Base-by-base conservation (phyloP, 2,888 invertebrate species). In the Catocala fraxini region DNA sequence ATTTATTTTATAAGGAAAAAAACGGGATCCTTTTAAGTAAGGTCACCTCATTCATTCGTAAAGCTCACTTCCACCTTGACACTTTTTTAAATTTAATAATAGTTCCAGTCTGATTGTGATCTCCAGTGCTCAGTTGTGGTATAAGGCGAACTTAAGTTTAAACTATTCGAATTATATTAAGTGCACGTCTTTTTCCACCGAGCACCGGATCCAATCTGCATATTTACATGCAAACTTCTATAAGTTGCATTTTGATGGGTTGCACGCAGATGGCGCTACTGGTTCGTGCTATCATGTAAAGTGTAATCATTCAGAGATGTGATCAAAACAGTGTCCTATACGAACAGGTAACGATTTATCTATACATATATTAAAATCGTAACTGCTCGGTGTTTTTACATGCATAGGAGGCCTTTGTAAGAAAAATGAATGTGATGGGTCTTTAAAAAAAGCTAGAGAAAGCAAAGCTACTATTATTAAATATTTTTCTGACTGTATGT, bases 111-210 rank as follows among this genome's bases (percentile, higher is more conserved):
- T 41, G 41, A 60, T 56, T 59, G 47, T 47, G 41, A 52, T 34
- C 34, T 11, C 15, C 43, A 9, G 9, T 41, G 47, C 25, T 48
- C 39, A 41, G 12, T 48, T 35, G 12, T 51, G 9, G 35, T 52
- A 52, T 41, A 41, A 7, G 51, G 15, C 12, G 12, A 53, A 41
- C 34, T 42, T 13, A 71, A 78, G 60, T 76, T 70, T 60, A 51
- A 75, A 74, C 59, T 71, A 76, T 78, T 76, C 64, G 65, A 77
- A 76, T 78, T 65, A 76, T 71, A 71, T 73, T 54, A 73, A 75
- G 55, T 57, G 59, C 54, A 63, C 66, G 68, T 77, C 70, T 77
- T 77, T 72, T 70, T 61, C 43, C 59, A 56, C 60, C 53, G 56
- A 62, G 56, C 60, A 67, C 57, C 49, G 67, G 51, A 67, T 63